These are phyloP conservation scores for Choreutis nemorana DNA, from an alignment of 2,888 invertebrate genomes.

Conservation along the genomic window DNA sequence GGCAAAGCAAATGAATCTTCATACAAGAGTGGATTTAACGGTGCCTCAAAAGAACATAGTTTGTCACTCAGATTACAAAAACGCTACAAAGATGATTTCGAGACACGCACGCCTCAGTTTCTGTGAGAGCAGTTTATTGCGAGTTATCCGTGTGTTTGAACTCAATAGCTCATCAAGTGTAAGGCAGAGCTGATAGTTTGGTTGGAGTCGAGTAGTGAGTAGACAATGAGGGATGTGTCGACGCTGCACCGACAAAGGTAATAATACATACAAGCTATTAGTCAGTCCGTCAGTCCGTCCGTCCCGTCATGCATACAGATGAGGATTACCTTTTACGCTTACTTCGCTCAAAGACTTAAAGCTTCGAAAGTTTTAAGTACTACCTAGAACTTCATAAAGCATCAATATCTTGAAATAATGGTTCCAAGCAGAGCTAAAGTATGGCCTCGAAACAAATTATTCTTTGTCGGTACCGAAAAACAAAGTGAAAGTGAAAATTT, in stretches of 20 bases:
- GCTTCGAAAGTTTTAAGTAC: not conserved
- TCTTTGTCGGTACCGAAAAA: conserved; percentile 13
- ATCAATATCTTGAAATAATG: too few species aligned
- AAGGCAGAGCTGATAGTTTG: too few species aligned
- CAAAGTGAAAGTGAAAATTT: conserved; percentile 36
- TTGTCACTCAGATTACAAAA: too few species aligned
- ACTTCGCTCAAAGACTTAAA: conserved; percentile 12
- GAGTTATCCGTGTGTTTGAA: too few species aligned
- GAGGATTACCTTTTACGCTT: conserved; percentile 22
- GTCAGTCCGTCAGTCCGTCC: conserved; percentile 34
- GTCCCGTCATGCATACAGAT: conserved; percentile 35
- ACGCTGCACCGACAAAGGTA: conserved; percentile 42
- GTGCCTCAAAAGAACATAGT: conserved; percentile 16
- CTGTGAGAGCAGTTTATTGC: too few species aligned
- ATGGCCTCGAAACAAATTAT: conserved; percentile 5
- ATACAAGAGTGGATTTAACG: conserved; percentile 32
- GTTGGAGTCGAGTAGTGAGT: conserved; percentile 24
- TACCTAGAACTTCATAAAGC: too few species aligned
- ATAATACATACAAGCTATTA: conserved; percentile 34
- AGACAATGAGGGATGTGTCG: conserved; percentile 33
- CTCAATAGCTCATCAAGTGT: too few species aligned
- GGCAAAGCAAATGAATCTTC: conserved; percentile 29
- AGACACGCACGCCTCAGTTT: too few species aligned
- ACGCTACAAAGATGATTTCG: too few species aligned
- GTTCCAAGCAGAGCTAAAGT: too few species aligned